A percentile compares a stretch with the other conserved stretches of the same genome.
These are phyloP conservation scores for Synanceia verrucosa DNA, from an alignment of 2,797 vertebrate genomes.

Conservation along the genomic window DNA sequence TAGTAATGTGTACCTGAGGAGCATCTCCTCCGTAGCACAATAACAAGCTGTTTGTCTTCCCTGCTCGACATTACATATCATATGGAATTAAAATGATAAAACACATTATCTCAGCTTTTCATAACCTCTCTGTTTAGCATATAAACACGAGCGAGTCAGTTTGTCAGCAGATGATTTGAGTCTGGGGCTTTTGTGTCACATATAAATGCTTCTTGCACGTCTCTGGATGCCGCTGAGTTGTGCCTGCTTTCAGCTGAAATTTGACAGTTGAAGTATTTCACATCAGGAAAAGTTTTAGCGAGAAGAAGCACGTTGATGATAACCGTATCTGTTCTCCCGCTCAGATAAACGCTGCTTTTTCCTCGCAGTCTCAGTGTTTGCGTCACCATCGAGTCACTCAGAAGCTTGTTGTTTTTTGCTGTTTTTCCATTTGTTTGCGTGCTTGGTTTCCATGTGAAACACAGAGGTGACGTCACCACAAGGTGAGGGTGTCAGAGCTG, in stretches of 20 bases:
- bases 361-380: conserved; percentile 20
- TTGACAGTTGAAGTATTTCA: conserved; percentile 7
- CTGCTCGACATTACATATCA: conserved; percentile 9
- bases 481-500: conserved; percentile 13
- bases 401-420: background rate
- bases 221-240: conserved; percentile 12
- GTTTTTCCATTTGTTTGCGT: background rate
- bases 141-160: conserved; percentile 45
- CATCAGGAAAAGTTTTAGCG: conserved; percentile 10
- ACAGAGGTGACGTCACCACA: conserved; percentile 12
- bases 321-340: background rate
- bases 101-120: conserved; percentile 46
- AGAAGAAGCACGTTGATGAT: conserved; percentile 32
- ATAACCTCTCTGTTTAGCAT: conserved; percentile 60
- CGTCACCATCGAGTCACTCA: conserved; percentile 16
- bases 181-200: conserved; percentile 21
- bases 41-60: conserved; percentile 43
- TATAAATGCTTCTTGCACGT: conserved; percentile 2
- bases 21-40: conserved; percentile 8
- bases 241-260: conserved; percentile 7
- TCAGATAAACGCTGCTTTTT: conserved; percentile 29
- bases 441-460: background rate
- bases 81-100: conserved; percentile 42
- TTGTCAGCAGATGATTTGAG: conserved; percentile 36
- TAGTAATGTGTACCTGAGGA: conserved; percentile 37